Evolutionary conservation across 2,113 vertebrate species (phyloP), one percentile per base, ranked within the genome.

Genomic region (Acrocephalus arundinaceus): DNA sequence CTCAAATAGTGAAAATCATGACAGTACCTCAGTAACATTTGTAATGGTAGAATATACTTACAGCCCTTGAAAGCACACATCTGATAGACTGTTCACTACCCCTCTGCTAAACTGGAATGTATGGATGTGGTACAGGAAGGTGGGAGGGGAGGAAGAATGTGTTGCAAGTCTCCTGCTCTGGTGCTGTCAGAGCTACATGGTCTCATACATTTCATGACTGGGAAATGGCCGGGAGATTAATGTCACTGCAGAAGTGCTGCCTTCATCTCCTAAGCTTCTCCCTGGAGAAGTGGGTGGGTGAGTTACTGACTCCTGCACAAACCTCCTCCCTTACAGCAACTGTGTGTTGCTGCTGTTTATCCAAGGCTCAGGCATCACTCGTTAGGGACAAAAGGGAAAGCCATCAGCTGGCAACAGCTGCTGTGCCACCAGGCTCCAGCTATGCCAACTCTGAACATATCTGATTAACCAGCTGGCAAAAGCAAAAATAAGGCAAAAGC

Each of bases 281-380:
- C 19, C 35, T 81, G 73, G 61, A 14, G 30, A 52, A 63, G 35
- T 3, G 4, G 15, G 35, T 51, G 61, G 24, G 49, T 35, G 86
- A 89, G 27, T 46, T 85, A 33, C 12, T 48, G 1, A 1, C 21
- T 88, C n/a, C 82, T 66, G 55, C 46, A 46, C 72, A 93, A 24
- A 67, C 22, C 30, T 75, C 27, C 30, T 74, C 45, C 54, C 35
- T 55, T 71, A 35, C 7, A 75, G 35, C 17, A 75, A 5, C 31
- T 27, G 37, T 20, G 39, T 7, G 3, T 24, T 39, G 39, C 61
- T 89, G 33, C 76, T n/a, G 1, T 49, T 83, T 61, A 28, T 30
- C 46, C 41, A 48, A 33, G 37, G 48, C 59, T 66, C 1, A 2
- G 58, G 37, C 24, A 57, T 35, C 0, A 0, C 45, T 82, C 20